These are phyloP conservation scores for Forbesichthys papilliferus DNA, from an alignment of 2,113 vertebrate species.

Conservation along the genomic window DNA sequence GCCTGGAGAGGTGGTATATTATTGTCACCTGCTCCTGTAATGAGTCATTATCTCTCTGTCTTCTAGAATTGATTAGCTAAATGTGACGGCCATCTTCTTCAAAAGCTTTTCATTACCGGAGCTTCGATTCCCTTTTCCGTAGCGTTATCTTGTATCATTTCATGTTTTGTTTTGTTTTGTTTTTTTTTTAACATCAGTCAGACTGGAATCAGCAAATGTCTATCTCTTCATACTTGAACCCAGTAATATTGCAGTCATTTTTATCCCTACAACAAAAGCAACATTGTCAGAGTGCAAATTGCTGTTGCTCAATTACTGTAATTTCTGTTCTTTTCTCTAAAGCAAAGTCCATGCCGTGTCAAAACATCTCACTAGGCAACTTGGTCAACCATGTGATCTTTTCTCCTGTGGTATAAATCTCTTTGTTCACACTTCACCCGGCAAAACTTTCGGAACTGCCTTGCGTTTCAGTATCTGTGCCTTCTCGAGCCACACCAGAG, in stretches of 20 bases:
- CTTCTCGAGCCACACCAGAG: constrained; percentile 46
- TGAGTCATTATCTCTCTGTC: constrained; percentile 39
- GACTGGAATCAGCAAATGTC: constrained; percentile 17
- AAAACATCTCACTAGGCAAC: constrained; percentile 61
- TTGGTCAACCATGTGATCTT: constrained; percentile 57
- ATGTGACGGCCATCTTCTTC: constrained; percentile 58
- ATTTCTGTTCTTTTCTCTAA: constrained; percentile 44
- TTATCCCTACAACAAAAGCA: constrained; percentile 53
- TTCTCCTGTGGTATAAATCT: constrained; percentile 47
- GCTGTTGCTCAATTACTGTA: constrained; percentile 50
- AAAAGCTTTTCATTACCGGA: constrained; percentile 39
- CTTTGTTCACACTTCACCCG: constrained; percentile 54
- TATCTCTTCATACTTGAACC: constrained; percentile 21
- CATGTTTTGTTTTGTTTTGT: too few relatives aligned
- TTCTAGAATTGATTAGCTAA: constrained; percentile 56
- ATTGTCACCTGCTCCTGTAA: constrained; percentile 49
- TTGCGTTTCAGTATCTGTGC: constrained; percentile 46
- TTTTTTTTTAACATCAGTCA: constrained; percentile 32
- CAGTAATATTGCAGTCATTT: constrained; percentile 33
- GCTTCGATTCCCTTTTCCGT: constrained; percentile 16
- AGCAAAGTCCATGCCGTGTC: constrained; percentile 57
- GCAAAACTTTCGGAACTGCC: constrained; percentile 56
- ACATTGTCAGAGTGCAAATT: constrained; percentile 44
- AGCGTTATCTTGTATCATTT: background rate
- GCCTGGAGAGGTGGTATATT: constrained; percentile 45